Conservation (phyloP, 1,140 invertebrate species). For the Caenorhabditis tropicalis region DNA sequence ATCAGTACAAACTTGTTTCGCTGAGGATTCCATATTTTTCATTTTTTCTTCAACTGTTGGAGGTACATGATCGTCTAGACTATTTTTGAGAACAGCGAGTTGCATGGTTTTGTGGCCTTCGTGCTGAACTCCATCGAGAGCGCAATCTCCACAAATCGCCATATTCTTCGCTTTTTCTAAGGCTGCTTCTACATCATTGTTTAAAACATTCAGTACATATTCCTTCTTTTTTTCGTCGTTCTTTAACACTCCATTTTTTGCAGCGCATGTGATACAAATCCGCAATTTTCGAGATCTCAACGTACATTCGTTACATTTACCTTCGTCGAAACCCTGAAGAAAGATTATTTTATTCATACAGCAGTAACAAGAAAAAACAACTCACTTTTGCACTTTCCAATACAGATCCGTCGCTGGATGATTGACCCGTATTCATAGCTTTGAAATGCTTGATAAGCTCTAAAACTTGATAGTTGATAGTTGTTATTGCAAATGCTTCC, state of each 20-base stretch:
- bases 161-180: background rate
- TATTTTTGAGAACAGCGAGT: background rate
- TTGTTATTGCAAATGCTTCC: conserved; percentile 19
- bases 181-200: background rate
- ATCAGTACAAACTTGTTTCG: background rate
- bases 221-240: background rate
- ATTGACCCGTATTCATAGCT: background rate
- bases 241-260: background rate
- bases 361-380: background rate
- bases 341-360: background rate
- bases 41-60: background rate
- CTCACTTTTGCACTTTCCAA: conserved; percentile 9
- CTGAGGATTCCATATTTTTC: background rate
- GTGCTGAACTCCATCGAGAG: background rate
- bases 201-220: background rate
- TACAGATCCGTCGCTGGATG: background rate
- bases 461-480: conserved; percentile 28
- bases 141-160: conserved; percentile 19
- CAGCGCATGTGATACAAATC: background rate
- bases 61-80: background rate
- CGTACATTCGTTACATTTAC: background rate
- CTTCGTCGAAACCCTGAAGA: conserved; percentile 8
- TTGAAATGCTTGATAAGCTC: conserved; percentile 13
- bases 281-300: background rate
- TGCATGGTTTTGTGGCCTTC: conserved; percentile 10